Base-by-base conservation (phyloP, 2,888 invertebrate genomes). In the Hemithea aestivaria region DNA sequence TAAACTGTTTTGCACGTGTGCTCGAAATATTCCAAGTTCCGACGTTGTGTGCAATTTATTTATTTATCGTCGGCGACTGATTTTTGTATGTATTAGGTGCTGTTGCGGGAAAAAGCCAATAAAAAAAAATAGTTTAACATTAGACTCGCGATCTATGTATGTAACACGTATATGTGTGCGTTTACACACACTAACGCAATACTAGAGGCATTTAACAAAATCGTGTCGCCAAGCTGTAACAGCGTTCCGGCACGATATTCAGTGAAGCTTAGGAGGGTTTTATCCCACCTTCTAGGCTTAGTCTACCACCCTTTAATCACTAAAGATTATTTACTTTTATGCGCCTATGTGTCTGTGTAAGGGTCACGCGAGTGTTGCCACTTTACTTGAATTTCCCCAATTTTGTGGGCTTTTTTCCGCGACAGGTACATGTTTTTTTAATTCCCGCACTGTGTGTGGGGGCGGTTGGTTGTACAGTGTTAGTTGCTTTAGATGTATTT, bases 1-100 rank as follows among this genome's bases (percentile, higher is more conserved):
- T n/a, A n/a, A n/a, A n/a, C n/a, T n/a, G n/a, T n/a, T n/a, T n/a
- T 30, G 44, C 43, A 41, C 37, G 32, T 41, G 60, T 51, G 54
- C 67, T 76, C 70, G 74, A 72, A 72, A 69, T 75, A 74, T 77
- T 75, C 70, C 68, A 72, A 57, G 62, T 61, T 58, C 57, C 58
- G 62, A 49, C 46, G 48, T 47, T 48, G 50, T 53, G 45, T 53
- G 55, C 37, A 48, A 53, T 45, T 56, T 60, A 58, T 59, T 67
- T 60, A 58, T 56, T 50, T 52, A 48, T 51, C 49, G 58, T 57
- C 53, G 46, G 51, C 50, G 49, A 48, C 59, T 62, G 66, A 61
- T 50, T 57, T 56, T 44, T 52, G 49, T 54, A 48, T 60, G 56
- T 48, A 47, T 51, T 56, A 23, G 9, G 31, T 35, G 21, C 25